Evolutionary conservation across 2,888 invertebrate genomes (phyloP), one percentile per base, ranked within the genome.

Genomic region (Ernsta delagoae): DNA sequence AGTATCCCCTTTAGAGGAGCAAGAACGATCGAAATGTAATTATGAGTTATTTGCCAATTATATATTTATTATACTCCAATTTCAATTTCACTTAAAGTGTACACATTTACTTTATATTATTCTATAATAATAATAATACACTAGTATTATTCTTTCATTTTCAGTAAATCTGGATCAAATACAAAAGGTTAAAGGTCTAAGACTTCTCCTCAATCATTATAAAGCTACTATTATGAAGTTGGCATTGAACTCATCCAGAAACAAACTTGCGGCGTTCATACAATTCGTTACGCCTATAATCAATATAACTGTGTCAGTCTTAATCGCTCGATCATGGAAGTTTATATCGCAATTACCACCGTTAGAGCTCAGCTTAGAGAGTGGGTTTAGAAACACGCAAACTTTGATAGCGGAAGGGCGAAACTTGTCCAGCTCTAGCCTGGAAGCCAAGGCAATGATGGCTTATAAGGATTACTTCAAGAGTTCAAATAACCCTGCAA

Each of bases 271-370:
- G 1, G 85, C 89, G 0, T 72, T 89, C 5, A 92, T 93, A 83
- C 93, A 93, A 73, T 88, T 92, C 54, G 75, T 90, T 5, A 88
- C 90, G 6, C 92, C 93, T 0, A 84, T 93, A 41, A 86, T 93
- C 70, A 93, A 93, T 65, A 93, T 93, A 39, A 80, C 84, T 0
- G 77, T 93, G 77, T 91, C 93, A 5, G 92, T 93, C 41, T 70
- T 87, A 8, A 90, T 93, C 73, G 80, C 92, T 0, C 82, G 92
- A 67, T 91, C 92, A 9, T 93, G 93, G 93, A 87, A 87, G 72
- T 93, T 93, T 69, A 79, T 93, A 60, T 83, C 87, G 0, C 93
- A 95, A 74, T 85, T 96, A n/a, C 96, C 96, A 0, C 88, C 96
- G 0, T 83, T 96, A 71, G 82, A 83, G 0, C 88, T 96, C 31